A percentile compares a stretch with the other conserved stretches of the same genome.
phyloP scores from a whole-genome alignment of 1,140 invertebrate species.

The Zaprionus capensis region DNA sequence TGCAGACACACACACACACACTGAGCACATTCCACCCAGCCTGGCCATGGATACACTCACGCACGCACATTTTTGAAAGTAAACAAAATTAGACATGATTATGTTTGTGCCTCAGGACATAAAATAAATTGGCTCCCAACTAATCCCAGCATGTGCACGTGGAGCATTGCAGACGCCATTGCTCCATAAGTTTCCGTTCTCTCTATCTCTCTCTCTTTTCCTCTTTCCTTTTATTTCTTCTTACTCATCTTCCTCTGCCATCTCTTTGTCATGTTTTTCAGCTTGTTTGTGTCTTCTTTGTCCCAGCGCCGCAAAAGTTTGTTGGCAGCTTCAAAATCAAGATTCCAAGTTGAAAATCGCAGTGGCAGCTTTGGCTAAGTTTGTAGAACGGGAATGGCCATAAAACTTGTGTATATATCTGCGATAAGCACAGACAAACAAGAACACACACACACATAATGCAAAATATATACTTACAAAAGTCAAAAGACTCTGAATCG shows the following conservation, averaged over 20 bases:
- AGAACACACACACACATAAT: not conserved
- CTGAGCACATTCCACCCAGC: conserved; percentile 4
- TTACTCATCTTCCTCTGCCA: not conserved
- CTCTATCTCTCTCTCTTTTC: not conserved
- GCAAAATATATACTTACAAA: not conserved
- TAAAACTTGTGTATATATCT: conserved; percentile 7
- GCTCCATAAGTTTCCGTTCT: conserved; percentile 22
- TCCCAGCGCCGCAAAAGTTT: conserved; percentile 19
- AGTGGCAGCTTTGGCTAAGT: conserved; percentile 12
- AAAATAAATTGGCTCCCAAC: conserved; percentile 83
- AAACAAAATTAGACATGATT: conserved; percentile 83
- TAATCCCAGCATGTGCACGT: conserved; percentile 74
- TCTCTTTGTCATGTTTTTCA: conserved; percentile 8
- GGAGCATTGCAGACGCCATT: conserved; percentile 34
- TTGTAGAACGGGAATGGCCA: not conserved
- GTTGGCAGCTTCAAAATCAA: conserved; percentile 30
- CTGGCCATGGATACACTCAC: conserved; percentile 59
- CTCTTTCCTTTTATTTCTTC: no score
- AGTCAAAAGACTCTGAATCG: not conserved
- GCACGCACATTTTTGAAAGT: conserved; percentile 82
- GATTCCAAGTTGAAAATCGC: conserved; percentile 29
- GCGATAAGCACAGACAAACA: not conserved
- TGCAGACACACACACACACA: conserved; percentile 19
- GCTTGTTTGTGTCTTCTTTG: not conserved
- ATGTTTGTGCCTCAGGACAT: conserved; percentile 80